These are phyloP conservation scores for Alethe diademata DNA, from an alignment of 2,113 vertebrate genomes.

Conservation along the genomic window DNA sequence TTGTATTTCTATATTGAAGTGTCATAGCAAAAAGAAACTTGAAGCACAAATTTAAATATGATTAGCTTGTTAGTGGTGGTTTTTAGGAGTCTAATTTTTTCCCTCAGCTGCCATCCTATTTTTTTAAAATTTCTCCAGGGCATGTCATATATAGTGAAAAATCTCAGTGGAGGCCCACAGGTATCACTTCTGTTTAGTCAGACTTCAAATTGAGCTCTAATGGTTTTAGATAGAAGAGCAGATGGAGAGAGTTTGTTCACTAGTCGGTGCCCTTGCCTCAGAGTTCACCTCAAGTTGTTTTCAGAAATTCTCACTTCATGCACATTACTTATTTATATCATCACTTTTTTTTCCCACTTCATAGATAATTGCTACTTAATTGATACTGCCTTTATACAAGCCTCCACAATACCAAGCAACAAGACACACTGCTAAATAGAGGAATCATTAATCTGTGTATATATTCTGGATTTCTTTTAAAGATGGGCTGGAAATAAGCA, in stretches of 20 bases:
- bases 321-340: slow-evolving; percentile 79
- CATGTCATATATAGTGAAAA: slow-evolving; percentile 60
- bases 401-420: slow-evolving; percentile 67
- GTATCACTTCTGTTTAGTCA: slow-evolving; percentile 53
- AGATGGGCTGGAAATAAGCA: slow-evolving; percentile 72
- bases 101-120: slow-evolving; percentile 15
- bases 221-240: slow-evolving; percentile 51
- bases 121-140: slow-evolving; percentile 45
- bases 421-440: slow-evolving; percentile 74
- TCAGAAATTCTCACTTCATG: slow-evolving; percentile 65
- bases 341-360: slow-evolving; percentile 67
- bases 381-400: slow-evolving; percentile 74
- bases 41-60: slow-evolving; percentile 36
- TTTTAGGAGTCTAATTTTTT: slow-evolving; percentile 25
- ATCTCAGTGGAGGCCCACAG: slow-evolving; percentile 15
- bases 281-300: slow-evolving; percentile 72
- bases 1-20: slow-evolving; percentile 1
- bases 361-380: slow-evolving; percentile 80
- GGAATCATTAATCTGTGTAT: slow-evolving; percentile 75
- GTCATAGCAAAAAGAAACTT: slow-evolving; percentile 39
- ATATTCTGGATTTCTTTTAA: slow-evolving; percentile 74
- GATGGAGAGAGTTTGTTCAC: slow-evolving; percentile 60
- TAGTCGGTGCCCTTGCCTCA: slow-evolving; percentile 78
- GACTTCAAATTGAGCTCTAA: slow-evolving; percentile 47
- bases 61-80: slow-evolving; percentile 39